Conservation (phyloP, 2,797 vertebrate genomes). For the Dallia pectoralis region DNA sequence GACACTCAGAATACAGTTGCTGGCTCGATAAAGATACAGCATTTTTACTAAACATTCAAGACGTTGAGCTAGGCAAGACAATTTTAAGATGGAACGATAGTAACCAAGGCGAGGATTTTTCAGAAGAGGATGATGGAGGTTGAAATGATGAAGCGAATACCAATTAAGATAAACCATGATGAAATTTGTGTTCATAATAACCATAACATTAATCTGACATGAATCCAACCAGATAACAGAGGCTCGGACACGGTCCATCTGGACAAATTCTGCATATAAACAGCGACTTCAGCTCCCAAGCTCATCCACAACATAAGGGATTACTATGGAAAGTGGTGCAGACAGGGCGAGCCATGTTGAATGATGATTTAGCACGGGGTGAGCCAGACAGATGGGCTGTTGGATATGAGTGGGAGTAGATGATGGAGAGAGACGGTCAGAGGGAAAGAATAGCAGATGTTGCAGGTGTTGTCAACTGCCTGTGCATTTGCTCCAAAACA, state of each 20-base stretch:
- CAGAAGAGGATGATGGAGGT: background rate
- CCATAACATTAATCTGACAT: background rate
- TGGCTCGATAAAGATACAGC: no score
- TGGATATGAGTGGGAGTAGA: constrained; percentile 8
- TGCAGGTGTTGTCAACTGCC: no score
- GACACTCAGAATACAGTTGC: no score
- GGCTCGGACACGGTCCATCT: constrained; percentile 13
- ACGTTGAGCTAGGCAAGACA: no score
- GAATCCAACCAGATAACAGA: background rate
- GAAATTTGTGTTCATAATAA: background rate
- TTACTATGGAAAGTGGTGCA: constrained; percentile 22
- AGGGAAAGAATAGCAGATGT: background rate
- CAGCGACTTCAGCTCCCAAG: constrained; percentile 35
- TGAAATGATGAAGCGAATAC: background rate
- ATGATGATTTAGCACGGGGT: constrained; percentile 22
- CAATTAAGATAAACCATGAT: background rate
- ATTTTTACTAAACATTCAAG: no score
- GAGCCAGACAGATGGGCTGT: background rate
- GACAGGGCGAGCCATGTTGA: constrained; percentile 8
- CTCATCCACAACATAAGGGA: constrained; percentile 39
- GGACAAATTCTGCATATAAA: constrained; percentile 40
- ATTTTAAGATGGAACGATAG: no score
- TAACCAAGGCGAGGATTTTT: no score
- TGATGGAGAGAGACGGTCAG: constrained; percentile 15
- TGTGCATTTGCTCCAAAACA: no score